Percentiles rank a stretch among this genome's conserved stretches.
Evolutionary conservation across 2,113 vertebrate species (phyloP).

Genomic region (Apaloderma vittatum): DNA sequence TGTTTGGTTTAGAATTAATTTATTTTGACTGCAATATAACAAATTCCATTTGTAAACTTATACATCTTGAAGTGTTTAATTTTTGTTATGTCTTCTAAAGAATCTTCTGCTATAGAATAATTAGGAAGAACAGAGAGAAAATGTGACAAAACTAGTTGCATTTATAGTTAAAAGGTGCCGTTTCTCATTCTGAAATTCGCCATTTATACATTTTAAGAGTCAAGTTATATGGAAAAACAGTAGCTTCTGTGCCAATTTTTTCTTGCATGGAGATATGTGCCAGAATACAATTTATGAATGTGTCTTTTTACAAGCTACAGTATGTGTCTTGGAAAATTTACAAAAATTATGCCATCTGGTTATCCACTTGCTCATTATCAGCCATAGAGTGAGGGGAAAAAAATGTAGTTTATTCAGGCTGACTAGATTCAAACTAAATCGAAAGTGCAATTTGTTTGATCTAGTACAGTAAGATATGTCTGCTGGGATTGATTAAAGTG

Average conservation of each 20-base stretch:
- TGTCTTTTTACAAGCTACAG: not conserved
- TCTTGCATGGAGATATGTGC: not conserved
- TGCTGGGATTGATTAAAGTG: slow-evolving; percentile 62
- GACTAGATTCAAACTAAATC: slow-evolving; percentile 35
- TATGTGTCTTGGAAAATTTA: not conserved
- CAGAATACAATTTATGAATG: not conserved
- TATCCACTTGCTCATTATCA: slow-evolving; percentile 56
- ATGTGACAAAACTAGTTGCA: not conserved
- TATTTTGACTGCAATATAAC: not conserved
- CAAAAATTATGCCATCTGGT: slow-evolving; percentile 49
- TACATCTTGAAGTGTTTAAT: not conserved
- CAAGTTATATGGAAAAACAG: not conserved
- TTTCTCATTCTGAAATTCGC: not conserved
- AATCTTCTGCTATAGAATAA: not conserved
- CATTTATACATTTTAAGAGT: not conserved
- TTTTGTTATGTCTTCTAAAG: not conserved
- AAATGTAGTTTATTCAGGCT: slow-evolving; percentile 27
- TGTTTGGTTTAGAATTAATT: not conserved
- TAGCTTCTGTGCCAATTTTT: not conserved
- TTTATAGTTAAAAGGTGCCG: not conserved
- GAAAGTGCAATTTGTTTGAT: slow-evolving; percentile 59
- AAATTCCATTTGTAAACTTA: not conserved
- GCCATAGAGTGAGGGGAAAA: not conserved
- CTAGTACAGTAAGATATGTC: not conserved
- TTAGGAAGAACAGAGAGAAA: not conserved